These are phyloP conservation scores for Cyclargus thomasi DNA, from an alignment of 1,140 invertebrate genomes.

Conservation along the genomic window DNA sequence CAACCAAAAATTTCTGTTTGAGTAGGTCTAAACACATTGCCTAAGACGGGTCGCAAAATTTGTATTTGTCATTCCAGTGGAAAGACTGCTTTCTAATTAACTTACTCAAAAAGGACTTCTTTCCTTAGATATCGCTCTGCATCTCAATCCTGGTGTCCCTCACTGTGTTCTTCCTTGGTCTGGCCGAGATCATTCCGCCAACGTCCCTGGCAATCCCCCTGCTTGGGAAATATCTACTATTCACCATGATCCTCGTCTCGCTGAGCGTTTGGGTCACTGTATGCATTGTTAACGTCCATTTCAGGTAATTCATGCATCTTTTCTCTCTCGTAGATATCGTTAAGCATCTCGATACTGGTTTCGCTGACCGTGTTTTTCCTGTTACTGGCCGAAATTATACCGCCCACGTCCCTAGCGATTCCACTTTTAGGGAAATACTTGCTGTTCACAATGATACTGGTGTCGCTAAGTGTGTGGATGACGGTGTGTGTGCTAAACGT, in stretches of 20 bases:
- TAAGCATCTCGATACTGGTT: conserved; percentile 98
- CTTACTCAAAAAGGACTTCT: conserved; percentile 66
- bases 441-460: conserved; percentile 98
- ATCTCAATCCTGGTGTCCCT: conserved; percentile 98
- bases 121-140: conserved; percentile 87
- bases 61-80: conserved; percentile 29
- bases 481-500: conserved; percentile 98
- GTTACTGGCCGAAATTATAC: conserved; percentile 97
- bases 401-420: conserved; percentile 96
- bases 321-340: conserved; percentile 80
- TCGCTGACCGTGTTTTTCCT: conserved; percentile 99
- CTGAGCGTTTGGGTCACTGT: conserved; percentile 97
- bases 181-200: conserved; percentile 98
- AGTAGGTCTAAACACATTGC: conserved; percentile 8
- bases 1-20: conserved; percentile 9
- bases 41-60: conserved; percentile 18
- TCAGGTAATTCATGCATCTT: conserved; percentile 82
- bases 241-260: conserved; percentile 98
- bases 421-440: conserved; percentile 97
- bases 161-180: conserved; percentile 97
- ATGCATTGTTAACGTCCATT: conserved; percentile 97
- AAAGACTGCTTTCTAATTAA: conserved; percentile 36
- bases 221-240: conserved; percentile 95
- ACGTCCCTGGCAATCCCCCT: conserved; percentile 96
- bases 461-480: conserved; percentile 96